Evolutionary conservation across 2,113 vertebrate genomes (phyloP).

Genomic region (Ailurus styani): DNA sequence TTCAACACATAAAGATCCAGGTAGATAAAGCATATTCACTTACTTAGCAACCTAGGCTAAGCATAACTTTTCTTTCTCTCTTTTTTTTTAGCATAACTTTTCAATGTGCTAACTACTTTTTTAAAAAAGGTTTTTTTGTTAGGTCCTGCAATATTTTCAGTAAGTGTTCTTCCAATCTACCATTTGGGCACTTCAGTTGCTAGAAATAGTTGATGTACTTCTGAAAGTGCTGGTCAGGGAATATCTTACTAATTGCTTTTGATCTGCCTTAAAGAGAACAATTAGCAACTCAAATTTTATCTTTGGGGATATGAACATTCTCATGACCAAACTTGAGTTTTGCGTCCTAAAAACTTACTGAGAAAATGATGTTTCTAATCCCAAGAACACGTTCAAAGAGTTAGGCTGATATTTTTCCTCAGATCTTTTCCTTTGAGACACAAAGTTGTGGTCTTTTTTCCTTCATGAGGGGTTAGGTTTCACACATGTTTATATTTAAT

Average conservation of each 20-base stretch:
- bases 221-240: not conserved
- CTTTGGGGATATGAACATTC: conserved; percentile 2
- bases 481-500: not conserved
- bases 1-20: not conserved
- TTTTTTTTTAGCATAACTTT: not conserved
- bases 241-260: conserved; percentile 29
- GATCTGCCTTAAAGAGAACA: conserved; percentile 30
- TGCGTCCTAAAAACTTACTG: not conserved
- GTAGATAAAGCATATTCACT: not conserved
- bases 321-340: conserved; percentile 28
- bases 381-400: not conserved
- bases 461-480: not conserved
- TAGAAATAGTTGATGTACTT: not conserved
- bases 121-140: not conserved
- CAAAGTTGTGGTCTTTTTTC: not conserved
- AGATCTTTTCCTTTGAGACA: not conserved
- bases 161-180: not conserved
- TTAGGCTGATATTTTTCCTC: conserved; percentile 4
- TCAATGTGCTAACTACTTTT: not conserved
- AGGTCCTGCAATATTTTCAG: not conserved
- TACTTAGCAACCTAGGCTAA: not conserved
- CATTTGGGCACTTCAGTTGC: not conserved
- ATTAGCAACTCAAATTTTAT: conserved; percentile 14
- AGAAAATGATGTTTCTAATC: not conserved
- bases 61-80: not conserved